Evolutionary conservation across 2,797 vertebrate species (phyloP).

Genomic region (Eulemur coronatus): DNA sequence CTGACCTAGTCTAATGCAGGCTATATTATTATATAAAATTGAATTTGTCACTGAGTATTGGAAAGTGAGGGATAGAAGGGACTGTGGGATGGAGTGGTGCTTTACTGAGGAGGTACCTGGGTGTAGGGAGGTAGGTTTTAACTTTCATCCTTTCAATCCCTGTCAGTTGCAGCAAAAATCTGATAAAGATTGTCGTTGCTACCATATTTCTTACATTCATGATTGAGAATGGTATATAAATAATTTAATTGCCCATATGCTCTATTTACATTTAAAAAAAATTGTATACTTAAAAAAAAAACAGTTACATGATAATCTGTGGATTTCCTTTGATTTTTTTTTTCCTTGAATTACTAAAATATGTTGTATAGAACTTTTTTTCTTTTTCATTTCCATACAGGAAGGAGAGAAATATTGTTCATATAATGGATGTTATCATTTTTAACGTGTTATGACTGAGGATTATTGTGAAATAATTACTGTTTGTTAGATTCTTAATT

Average conservation of each 20-base stretch:
- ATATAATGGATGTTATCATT: slow-evolving; percentile 27
- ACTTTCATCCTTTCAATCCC: neutral
- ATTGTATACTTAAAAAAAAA: neutral
- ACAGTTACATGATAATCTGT: neutral
- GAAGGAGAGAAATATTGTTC: slow-evolving; percentile 59
- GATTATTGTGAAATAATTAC: slow-evolving; percentile 49
- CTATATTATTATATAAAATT: neutral
- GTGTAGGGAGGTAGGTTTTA: neutral
- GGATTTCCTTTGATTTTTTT: neutral
- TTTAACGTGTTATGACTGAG: slow-evolving; percentile 45
- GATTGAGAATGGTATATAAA: neutral
- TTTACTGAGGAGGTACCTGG: neutral
- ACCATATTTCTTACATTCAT: neutral
- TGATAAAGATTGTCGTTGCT: slow-evolving; percentile 23
- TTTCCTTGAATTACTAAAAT: slow-evolving; percentile 41
- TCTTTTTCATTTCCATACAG: slow-evolving; percentile 65
- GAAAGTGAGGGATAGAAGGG: neutral
- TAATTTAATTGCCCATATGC: slow-evolving; percentile 9
- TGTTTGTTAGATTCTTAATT: slow-evolving; percentile 52
- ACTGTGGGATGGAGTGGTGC: neutral
- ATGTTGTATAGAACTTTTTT: slow-evolving; percentile 33
- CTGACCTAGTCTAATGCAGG: neutral
- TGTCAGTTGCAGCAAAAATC: neutral
- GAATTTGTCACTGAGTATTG: neutral
- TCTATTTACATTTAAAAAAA: neutral